Evolutionary conservation across 2,113 vertebrate genomes (phyloP).

Genomic region (Apodemus sylvaticus): DNA sequence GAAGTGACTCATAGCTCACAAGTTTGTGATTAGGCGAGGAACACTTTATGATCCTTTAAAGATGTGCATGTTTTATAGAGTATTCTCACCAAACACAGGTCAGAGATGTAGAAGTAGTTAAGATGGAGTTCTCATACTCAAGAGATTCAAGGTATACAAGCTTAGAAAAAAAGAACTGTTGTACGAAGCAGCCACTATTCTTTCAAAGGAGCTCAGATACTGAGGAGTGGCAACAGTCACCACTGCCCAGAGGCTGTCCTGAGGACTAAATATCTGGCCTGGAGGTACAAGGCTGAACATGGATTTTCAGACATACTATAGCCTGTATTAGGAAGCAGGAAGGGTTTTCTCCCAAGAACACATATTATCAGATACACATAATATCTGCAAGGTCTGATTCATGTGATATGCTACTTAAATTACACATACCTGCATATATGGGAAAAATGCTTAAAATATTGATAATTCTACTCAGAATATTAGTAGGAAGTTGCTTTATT

Average conservation of each 20-base stretch:
- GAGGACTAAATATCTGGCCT: background rate
- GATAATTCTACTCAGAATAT: background rate
- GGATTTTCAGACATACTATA: background rate
- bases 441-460: background rate
- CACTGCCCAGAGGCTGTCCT: background rate
- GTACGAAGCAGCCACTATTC: background rate
- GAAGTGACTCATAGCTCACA: constrained; percentile 9
- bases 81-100: background rate
- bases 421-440: background rate
- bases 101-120: background rate
- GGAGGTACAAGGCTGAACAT: background rate
- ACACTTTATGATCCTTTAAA: background rate
- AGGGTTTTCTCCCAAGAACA: background rate
- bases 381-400: background rate
- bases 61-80: constrained; percentile 30
- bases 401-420: background rate
- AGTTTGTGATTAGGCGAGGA: constrained; percentile 18
- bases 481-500: background rate
- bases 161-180: background rate
- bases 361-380: background rate
- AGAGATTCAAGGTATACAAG: background rate
- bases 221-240: background rate
- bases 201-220: too few relatives aligned
- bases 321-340: background rate
- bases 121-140: background rate